Conservation (phyloP, 2,113 vertebrate species). For the Sclerurus mexicanus region DNA sequence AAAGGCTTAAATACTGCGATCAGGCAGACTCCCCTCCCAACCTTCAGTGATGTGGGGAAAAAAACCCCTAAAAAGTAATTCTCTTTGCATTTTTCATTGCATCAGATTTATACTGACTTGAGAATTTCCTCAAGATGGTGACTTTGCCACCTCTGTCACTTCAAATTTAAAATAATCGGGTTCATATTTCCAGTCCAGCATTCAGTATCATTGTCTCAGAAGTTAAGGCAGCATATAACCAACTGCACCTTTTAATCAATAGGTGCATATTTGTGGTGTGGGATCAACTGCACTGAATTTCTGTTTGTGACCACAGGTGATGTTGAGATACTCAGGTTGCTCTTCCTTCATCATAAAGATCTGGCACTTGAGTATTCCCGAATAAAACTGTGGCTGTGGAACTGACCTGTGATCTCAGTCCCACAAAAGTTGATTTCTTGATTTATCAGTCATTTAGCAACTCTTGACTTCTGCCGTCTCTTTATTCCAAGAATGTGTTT, state of each 20-base stretch:
- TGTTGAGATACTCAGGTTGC: background rate
- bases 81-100: background rate
- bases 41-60: background rate
- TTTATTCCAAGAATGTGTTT: background rate
- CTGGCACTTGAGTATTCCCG: background rate
- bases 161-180: background rate
- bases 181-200: background rate
- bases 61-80: background rate
- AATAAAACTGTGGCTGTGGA: background rate
- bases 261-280: background rate
- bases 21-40: background rate
- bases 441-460: fast-evolving
- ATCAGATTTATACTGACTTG: background rate
- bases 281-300: background rate
- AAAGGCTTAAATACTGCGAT: background rate
- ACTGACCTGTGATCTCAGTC: background rate
- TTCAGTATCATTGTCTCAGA: background rate
- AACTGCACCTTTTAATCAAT: background rate
- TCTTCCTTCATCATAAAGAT: background rate
- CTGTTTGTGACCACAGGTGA: background rate
- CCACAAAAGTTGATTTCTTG: background rate
- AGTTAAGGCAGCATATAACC: background rate
- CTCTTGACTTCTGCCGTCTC: background rate
- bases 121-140: background rate
- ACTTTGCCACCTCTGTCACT: background rate